Base-by-base conservation (phyloP, 2,797 vertebrate species). In the Denticeps clupeoides region DNA sequence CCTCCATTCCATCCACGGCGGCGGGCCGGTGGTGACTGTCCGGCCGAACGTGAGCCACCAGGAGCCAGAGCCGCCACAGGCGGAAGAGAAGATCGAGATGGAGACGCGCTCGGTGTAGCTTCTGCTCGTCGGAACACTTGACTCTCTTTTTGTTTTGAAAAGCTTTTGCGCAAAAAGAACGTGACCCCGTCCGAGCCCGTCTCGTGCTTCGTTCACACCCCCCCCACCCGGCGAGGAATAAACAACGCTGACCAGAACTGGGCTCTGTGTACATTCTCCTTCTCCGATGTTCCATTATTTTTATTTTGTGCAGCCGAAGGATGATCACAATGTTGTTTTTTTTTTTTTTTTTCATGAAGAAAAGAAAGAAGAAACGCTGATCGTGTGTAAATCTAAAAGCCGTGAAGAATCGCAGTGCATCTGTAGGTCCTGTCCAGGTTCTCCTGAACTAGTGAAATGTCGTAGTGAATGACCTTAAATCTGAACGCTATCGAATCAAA, bases 21-120 rank as follows among this genome's bases (percentile, higher is more conserved):
- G 95, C 25, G 95, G 94, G 3, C 93, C 95, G 1, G 80, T 95
- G 59, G 85, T 99, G 52, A 93, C 90, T 0, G 71, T 97, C 2
- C 81, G 91, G 32, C 93, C 92, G 23, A 94, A 74, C 29, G 59
- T 90, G 60, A 78, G 82, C 71, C 89, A 89, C 53, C 75, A 70
- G 52, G 93, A 94, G 48, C 45, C 77, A 0, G 92, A 90, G 27
- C 41, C 55, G 7, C 82, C 84, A 5, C 87, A 91, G 57, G 77
- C 87, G 1, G 94, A 97, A 75, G 93, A 97, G 77, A 98, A 97
- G 78, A 92, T 96, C 40, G 90, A 97, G 76, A 81, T 94, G 77
- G 93, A 97, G 81, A 97, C 90, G 6, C 88, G 89, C 51, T 83
- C 86, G 6, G 74, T 93, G 67, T 96, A 88, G 77, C 60, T 56